Evolutionary conservation across 1,140 invertebrate species (phyloP).

Genomic region (Nymphalis io): DNA sequence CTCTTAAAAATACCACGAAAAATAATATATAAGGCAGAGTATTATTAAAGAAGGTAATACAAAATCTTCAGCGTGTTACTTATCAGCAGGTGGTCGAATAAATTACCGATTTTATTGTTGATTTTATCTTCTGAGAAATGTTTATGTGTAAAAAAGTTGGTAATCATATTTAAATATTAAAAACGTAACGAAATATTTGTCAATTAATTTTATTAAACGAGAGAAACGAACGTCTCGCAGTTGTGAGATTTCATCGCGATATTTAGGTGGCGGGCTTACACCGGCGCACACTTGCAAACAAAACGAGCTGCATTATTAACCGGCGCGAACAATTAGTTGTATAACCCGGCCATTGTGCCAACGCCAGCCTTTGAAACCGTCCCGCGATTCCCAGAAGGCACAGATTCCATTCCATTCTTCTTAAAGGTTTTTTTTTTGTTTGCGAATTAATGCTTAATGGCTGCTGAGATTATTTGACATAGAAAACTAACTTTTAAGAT

Average conservation of each 20-base stretch:
- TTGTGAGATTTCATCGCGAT: slow-evolving; percentile 3
- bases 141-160: not conserved
- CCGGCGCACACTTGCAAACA: slow-evolving; percentile 48
- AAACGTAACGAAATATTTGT: not conserved
- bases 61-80: slow-evolving; percentile 1
- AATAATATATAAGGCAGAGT: not conserved
- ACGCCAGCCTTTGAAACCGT: slow-evolving; percentile 59
- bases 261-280: slow-evolving; percentile 10
- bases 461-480: slow-evolving; percentile 50
- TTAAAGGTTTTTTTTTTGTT: slow-evolving; percentile 63
- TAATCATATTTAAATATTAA: not conserved
- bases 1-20: not conserved
- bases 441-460: slow-evolving; percentile 64
- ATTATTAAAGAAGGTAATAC: not conserved
- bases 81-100: slow-evolving; percentile 1
- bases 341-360: slow-evolving; percentile 69
- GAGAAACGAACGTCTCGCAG: not conserved
- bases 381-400: slow-evolving; percentile 70
- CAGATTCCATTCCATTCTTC: slow-evolving; percentile 51
- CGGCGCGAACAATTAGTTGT: slow-evolving; percentile 77
- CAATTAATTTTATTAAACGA: slow-evolving; percentile 1
- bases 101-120: slow-evolving; percentile 10
- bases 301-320: slow-evolving; percentile 71
- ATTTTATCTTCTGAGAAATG: slow-evolving; percentile 10
- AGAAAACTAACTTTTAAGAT: slow-evolving; percentile 32